These are phyloP conservation scores for Adelognathus sp. DNA, from an alignment of 2,888 invertebrate genomes.

Conservation along the genomic window DNA sequence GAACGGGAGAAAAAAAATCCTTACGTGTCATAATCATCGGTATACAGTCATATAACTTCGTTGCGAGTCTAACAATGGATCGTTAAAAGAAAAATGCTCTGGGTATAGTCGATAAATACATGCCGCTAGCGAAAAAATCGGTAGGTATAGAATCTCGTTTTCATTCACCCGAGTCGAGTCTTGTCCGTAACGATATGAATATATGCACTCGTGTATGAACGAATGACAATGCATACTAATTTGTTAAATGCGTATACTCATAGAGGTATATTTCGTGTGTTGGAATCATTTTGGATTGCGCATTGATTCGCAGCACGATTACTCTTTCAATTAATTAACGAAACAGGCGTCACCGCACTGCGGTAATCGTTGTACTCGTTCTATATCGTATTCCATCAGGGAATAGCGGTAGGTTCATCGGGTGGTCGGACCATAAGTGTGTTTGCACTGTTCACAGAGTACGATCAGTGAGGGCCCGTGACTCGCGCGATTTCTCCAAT, in stretches of 20 bases:
- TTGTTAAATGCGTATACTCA: not conserved
- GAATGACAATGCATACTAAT: not conserved
- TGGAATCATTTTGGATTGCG: not conserved
- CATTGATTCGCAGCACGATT: slow-evolving; percentile 17
- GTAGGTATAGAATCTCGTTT: not conserved
- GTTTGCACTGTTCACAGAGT: slow-evolving; percentile 16
- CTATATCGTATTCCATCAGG: slow-evolving; percentile 61
- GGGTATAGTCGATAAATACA: not conserved
- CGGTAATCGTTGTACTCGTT: slow-evolving; percentile 72
- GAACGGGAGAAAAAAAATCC: slow-evolving; percentile 29
- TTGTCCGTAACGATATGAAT: not conserved
- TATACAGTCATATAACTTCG: not conserved
- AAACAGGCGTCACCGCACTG: slow-evolving; percentile 63
- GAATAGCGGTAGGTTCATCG: slow-evolving; percentile 25
- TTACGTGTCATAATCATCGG: not conserved
- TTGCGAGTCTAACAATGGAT: slow-evolving; percentile 35
- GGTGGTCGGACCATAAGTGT: not conserved
- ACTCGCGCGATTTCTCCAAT: slow-evolving; percentile 28
- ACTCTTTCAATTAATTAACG: slow-evolving; percentile 70
- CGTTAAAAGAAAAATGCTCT: slow-evolving; percentile 41
- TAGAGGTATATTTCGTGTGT: not conserved
- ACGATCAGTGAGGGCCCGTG: not conserved
- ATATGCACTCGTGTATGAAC: slow-evolving; percentile 30
- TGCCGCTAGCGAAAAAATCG: not conserved
- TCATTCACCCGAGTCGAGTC: not conserved